Evolutionary conservation across 1,140 invertebrate species (phyloP).

Genomic region (Melitaea cinxia): DNA sequence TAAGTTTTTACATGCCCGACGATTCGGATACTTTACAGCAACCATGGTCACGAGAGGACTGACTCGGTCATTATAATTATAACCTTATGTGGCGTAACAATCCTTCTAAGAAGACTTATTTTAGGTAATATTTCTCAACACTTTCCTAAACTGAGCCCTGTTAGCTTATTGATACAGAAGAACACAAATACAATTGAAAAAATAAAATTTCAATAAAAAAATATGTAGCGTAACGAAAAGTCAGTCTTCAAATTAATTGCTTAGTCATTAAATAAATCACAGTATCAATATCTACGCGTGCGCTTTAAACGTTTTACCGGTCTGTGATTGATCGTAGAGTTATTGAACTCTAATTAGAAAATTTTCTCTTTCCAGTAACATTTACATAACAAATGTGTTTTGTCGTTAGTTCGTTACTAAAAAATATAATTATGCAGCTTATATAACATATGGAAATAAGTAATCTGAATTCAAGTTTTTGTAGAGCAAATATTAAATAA

Average conservation of each 20-base stretch:
- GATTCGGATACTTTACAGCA: too few relatives aligned
- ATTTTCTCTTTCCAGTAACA: constrained; percentile 36
- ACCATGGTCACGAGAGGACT: too few relatives aligned
- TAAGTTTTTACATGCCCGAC: too few relatives aligned
- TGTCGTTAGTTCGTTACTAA: too few relatives aligned
- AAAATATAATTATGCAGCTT: constrained; percentile 14
- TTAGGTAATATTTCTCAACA: too few relatives aligned
- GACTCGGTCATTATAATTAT: too few relatives aligned
- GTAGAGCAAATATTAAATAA: neutral
- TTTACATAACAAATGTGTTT: neutral
- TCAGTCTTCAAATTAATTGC: neutral
- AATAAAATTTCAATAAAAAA: too few relatives aligned
- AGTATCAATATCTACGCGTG: constrained; percentile 15
- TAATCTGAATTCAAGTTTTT: neutral
- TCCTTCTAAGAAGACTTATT: too few relatives aligned
- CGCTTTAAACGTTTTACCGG: constrained; percentile 29
- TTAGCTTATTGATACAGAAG: too few relatives aligned
- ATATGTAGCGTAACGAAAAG: neutral
- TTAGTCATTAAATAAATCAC: constrained; percentile 20
- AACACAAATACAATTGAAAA: too few relatives aligned
- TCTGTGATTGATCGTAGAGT: constrained; percentile 37
- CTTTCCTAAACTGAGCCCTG: too few relatives aligned
- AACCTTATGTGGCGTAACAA: too few relatives aligned
- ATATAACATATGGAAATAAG: constrained; percentile 25
- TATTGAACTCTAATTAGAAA: constrained; percentile 46